Conservation (phyloP, 1,140 invertebrate species). For the Ladona fulva region DNA sequence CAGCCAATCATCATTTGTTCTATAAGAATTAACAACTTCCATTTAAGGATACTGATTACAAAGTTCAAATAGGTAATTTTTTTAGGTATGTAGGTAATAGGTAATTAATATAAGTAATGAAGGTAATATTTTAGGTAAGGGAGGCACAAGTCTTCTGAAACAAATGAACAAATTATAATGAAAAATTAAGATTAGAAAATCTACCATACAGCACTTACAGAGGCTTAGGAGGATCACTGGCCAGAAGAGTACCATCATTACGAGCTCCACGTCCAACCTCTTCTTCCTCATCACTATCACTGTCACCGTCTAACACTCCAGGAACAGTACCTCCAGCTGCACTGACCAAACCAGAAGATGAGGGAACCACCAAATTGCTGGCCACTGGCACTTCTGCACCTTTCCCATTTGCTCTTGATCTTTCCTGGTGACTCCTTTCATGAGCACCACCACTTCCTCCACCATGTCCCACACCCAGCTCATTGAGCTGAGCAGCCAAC, state of each 20-base stretch:
- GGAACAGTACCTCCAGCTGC: conserved; percentile 26
- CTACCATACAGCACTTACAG: conserved; percentile 58
- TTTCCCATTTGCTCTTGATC: conserved; percentile 20
- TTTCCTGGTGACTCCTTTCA: conserved; percentile 19
- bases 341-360: conserved; percentile 31
- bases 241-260: conserved; percentile 88
- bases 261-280: conserved; percentile 48
- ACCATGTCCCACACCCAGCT: conserved; percentile 56
- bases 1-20: too few species aligned
- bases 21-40: too few species aligned
- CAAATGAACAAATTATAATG: too few species aligned
- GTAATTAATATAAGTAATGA: too few species aligned
- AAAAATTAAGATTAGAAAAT: too few species aligned
- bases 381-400: conserved; percentile 25
- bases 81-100: too few species aligned
- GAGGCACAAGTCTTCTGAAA: too few species aligned
- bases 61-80: too few species aligned
- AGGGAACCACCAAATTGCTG: background rate
- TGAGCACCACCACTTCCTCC: conserved; percentile 22
- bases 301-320: conserved; percentile 36
- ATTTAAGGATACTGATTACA: too few species aligned
- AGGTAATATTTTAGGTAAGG: too few species aligned
- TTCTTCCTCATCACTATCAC: conserved; percentile 41
- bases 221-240: conserved; percentile 92
- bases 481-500: conserved; percentile 85